phyloP scores from a whole-genome alignment of 2,113 vertebrate species.

The Lepisosteus osseus region DNA sequence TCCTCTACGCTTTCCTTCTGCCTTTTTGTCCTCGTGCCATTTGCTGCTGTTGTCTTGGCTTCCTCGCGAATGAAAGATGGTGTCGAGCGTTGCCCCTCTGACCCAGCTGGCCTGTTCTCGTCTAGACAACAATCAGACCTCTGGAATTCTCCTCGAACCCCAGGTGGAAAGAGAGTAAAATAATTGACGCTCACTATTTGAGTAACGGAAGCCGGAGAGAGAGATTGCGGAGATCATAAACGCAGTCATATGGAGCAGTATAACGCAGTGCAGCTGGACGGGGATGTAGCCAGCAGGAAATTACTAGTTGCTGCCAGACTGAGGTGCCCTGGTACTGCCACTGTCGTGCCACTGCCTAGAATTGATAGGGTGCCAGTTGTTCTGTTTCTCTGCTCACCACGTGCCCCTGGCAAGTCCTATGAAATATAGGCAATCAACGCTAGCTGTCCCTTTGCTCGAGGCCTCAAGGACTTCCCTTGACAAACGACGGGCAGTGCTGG shows the following conservation, averaged over 20 bases:
- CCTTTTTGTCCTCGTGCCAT: no score
- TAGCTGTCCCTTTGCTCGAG: no score
- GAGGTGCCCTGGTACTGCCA: not conserved
- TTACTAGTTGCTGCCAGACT: not conserved
- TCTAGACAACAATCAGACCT: not conserved
- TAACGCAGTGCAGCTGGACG: not conserved
- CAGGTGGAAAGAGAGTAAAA: not conserved
- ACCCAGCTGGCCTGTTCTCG: not conserved
- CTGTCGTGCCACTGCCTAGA: no score
- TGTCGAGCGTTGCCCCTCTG: conserved; percentile 2
- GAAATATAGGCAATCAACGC: no score
- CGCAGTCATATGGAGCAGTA: not conserved
- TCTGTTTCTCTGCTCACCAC: no score
- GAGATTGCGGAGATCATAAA: not conserved
- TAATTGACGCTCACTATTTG: conserved; percentile 4
- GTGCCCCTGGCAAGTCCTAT: no score
- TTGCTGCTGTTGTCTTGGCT: not conserved
- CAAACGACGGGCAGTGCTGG: no score
- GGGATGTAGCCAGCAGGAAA: not conserved
- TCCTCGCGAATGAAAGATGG: not conserved
- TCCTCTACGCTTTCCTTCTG: no score
- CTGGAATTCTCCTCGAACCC: not conserved
- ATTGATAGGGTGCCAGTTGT: no score
- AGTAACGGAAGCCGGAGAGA: not conserved
- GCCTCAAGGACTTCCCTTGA: no score